Evolutionary conservation across 2,888 invertebrate species (phyloP), one percentile per base, ranked within the genome.

Genomic region (Steinernema scapterisci): DNA sequence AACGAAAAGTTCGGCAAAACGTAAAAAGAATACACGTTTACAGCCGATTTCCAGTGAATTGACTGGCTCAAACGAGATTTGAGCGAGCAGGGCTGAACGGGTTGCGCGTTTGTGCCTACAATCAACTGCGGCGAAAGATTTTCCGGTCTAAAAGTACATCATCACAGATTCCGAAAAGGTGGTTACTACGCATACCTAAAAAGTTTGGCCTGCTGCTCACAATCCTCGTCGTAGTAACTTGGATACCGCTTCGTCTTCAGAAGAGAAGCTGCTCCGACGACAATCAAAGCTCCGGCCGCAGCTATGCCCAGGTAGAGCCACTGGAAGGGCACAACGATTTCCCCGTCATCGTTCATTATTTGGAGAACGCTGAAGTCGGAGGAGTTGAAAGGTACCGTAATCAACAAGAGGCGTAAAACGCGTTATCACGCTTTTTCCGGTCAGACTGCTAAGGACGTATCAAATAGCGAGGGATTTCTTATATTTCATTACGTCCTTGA

Each of bases 21-120:
- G 74, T 31, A 27, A 11, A 45, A 7, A 74, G 25, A 13, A 27
- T 27, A 19, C 31, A 23, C n/a, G 5, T 73, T 75, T 54, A 82
- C 82, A 52, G 79, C 79, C 19, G 77, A 80, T 75, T 82, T 83
- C 80, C 80, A 82, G 16, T 80, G 83, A 25, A 83, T 81, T 0
- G 78, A 75, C 31, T 80, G 78, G 1, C 78, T 76, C 9, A 83
- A 72, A 43, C 79, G 71, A 6, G 78, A 78, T 45, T 79, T 80
- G 19, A 83, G 25, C 0, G 80, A 79, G 27, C 70, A 46, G n/a
- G 83, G 83, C 45, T 83, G 83, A 1, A 83, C 81, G 19, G 56
- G 72, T 73, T 79, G n/a, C 77, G 72, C n/a, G 74, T 76, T 73
- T 3, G 80, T 83, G 46, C 78, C 80, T 11, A 81, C 77, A 43